These are phyloP conservation scores for Montipora efflorescens DNA, from an alignment of 64 coral and sea anemone species.

Conservation along the genomic window DNA sequence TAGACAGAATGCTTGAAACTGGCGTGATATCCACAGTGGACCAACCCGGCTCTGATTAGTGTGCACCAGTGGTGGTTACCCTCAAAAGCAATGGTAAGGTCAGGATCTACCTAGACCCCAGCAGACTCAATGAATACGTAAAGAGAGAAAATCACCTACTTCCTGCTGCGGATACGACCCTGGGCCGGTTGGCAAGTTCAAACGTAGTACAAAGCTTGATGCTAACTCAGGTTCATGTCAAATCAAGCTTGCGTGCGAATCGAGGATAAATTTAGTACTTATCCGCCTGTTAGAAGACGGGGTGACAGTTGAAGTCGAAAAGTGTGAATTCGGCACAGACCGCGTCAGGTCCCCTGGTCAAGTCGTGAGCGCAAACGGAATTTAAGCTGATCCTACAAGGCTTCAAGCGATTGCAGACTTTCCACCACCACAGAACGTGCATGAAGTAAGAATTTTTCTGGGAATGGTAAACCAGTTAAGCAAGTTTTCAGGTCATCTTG, in stretches of 20 bases:
- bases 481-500: neutral
- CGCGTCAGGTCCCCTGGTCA: conserved; percentile 40
- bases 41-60: conserved; percentile 26
- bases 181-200: neutral
- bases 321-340: conserved; percentile 26
- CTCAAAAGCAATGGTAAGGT: conserved; percentile 36
- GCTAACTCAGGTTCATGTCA: conserved; percentile 15
- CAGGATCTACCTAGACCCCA: neutral
- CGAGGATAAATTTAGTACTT: conserved; percentile 16
- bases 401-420: conserved; percentile 2
- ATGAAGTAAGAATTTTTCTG: neutral
- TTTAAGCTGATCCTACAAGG: conserved; percentile 16
- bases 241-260: conserved; percentile 37
- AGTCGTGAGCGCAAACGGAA: neutral
- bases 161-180: conserved; percentile 38
- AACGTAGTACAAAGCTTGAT: conserved; percentile 32
- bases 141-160: conserved; percentile 28
- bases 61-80: conserved; percentile 12
- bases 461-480: conserved; percentile 11
- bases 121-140: conserved; percentile 8
- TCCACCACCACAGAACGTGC: neutral
- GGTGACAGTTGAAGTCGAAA: conserved; percentile 29
- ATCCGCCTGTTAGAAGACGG: neutral
- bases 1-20: neutral
- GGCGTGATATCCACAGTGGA: neutral